Conservation (phyloP, 1,140 invertebrate genomes). For the Cotesia chilonis region DNA sequence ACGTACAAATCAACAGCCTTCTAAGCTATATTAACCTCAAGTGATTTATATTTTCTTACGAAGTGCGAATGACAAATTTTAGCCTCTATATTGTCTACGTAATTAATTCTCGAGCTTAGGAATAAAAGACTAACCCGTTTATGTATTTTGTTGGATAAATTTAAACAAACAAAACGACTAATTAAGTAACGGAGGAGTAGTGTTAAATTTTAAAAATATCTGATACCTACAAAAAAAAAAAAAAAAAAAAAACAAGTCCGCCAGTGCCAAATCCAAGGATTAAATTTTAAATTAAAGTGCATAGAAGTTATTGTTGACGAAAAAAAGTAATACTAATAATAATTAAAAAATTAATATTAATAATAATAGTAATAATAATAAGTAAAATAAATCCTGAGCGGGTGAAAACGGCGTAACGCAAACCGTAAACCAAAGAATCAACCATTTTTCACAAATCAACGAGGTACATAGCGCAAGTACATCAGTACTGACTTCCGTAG, state of each 20-base stretch:
- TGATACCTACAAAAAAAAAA: slow-evolving; percentile 43
- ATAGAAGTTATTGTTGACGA: slow-evolving; percentile 29
- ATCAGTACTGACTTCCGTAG: slow-evolving; percentile 25
- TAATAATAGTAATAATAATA: slow-evolving; percentile 31
- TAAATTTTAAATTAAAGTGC: slow-evolving; percentile 39
- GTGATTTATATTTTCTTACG: slow-evolving; percentile 68
- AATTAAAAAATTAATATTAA: slow-evolving; percentile 26
- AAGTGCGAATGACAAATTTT: slow-evolving; percentile 59
- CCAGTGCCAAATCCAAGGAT: slow-evolving; percentile 63
- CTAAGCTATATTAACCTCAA: slow-evolving; percentile 68
- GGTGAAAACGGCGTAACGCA: slow-evolving; percentile 18
- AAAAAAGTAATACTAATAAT: no score
- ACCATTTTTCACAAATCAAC: slow-evolving; percentile 65
- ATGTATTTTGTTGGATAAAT: slow-evolving; percentile 38
- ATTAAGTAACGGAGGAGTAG: slow-evolving; percentile 48
- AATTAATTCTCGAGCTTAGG: slow-evolving; percentile 47
- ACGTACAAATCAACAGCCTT: slow-evolving; percentile 68
- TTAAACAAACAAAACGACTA: slow-evolving; percentile 43
- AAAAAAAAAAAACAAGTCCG: slow-evolving; percentile 54
- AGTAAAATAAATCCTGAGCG: slow-evolving; percentile 27
- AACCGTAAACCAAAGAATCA: slow-evolving; percentile 65
- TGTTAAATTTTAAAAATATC: slow-evolving; percentile 62
- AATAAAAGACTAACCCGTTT: slow-evolving; percentile 34
- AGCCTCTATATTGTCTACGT: slow-evolving; percentile 63
- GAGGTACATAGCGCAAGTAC: slow-evolving; percentile 41